Conservation (phyloP, 2,797 vertebrate species). For the Enteromius treurensis region DNA sequence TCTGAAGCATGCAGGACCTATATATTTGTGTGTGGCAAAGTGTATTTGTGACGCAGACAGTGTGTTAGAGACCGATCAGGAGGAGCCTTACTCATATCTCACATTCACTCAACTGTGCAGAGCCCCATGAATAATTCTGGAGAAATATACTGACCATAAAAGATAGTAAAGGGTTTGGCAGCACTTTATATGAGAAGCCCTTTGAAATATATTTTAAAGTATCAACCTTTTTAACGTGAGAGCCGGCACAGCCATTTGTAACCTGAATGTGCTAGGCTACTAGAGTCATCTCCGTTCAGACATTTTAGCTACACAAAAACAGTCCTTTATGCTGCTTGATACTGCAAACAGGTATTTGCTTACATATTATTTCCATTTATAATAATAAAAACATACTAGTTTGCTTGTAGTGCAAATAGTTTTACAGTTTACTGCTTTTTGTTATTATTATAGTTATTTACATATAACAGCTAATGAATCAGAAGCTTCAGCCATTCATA, state of each 20-base stretch:
- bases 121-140: conserved; percentile 23
- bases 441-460: background rate
- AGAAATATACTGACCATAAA: conserved; percentile 1
- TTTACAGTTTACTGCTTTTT: background rate
- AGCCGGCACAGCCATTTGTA: background rate
- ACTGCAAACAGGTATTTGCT: background rate
- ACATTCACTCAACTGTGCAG: conserved; percentile 29
- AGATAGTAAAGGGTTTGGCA: conserved; percentile 2
- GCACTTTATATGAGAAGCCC: background rate
- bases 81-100: conserved; percentile 30
- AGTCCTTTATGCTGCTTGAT: background rate
- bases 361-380: background rate
- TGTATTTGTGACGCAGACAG: conserved; percentile 21
- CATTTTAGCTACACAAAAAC: background rate
- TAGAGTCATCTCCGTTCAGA: background rate
- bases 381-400: background rate
- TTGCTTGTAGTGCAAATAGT: background rate
- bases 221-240: background rate
- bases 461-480: background rate
- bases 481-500: background rate
- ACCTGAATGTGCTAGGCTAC: background rate
- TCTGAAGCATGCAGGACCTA: conserved; percentile 6
- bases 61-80: conserved; percentile 13
- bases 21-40: conserved; percentile 34
- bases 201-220: background rate